These are phyloP conservation scores for Polydesmus complanatus DNA, from an alignment of 2,888 invertebrate genomes.

Conservation along the genomic window DNA sequence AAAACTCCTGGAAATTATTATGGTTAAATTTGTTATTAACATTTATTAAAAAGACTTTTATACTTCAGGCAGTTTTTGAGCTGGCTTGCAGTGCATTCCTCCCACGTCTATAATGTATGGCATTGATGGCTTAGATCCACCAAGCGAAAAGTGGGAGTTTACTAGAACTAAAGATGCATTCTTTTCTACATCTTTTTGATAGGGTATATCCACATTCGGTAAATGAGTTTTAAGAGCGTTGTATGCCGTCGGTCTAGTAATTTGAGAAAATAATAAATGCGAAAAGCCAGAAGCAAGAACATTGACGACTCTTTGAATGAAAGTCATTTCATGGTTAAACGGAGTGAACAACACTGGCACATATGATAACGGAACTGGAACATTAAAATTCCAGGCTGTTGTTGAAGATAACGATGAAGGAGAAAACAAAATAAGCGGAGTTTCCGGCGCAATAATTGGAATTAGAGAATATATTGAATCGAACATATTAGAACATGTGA, in stretches of 20 bases:
- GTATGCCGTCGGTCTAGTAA: background rate
- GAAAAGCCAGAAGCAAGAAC: background rate
- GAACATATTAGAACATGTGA: background rate
- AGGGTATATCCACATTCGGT: background rate
- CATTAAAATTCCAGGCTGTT: constrained; percentile 5
- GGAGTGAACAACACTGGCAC: background rate
- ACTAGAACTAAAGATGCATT: constrained; percentile 9
- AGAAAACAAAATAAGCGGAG: constrained; percentile 1
- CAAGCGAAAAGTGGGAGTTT: constrained; percentile 11
- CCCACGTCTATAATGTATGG: constrained; percentile 12
- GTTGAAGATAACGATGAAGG: background rate
- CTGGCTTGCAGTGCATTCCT: constrained; percentile 15
- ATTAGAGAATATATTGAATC: background rate
- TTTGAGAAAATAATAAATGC: background rate
- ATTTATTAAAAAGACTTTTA: background rate
- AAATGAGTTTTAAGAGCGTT: background rate
- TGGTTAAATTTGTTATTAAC: background rate
- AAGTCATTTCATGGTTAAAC: background rate
- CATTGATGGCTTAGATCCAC: constrained; percentile 11
- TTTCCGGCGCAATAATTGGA: background rate
- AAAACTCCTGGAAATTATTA: constrained; percentile 8
- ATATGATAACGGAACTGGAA: constrained; percentile 9
- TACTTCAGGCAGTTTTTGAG: constrained; percentile 13
- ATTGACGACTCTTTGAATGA: background rate
- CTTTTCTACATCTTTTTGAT: background rate